A percentile compares a stretch with the other conserved stretches of the same genome.
phyloP scores from a whole-genome alignment of 2,797 vertebrate species.

The Sorex maritimensis region DNA sequence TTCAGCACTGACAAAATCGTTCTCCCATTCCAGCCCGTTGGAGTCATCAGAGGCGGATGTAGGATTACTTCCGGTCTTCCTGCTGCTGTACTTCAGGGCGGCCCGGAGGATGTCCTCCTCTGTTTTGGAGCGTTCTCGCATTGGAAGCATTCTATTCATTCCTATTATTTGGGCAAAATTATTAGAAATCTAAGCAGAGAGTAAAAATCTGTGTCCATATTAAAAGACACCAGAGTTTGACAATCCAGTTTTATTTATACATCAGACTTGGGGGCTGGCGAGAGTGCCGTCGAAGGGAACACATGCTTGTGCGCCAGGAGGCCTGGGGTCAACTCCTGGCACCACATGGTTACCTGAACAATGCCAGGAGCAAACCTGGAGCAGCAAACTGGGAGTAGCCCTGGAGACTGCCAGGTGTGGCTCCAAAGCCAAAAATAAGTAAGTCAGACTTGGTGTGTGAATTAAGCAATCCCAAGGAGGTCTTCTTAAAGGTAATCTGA shows the following conservation, averaged over 20 bases:
- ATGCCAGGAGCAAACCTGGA: no score
- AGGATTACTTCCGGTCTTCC: conserved; percentile 92
- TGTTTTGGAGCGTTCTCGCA: conserved; percentile 96
- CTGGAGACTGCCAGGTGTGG: no score
- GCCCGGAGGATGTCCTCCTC: conserved; percentile 98
- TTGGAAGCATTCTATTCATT: conserved; percentile 95
- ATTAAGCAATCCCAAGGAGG: background rate
- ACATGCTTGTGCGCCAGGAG: no score
- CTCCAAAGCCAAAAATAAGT: no score
- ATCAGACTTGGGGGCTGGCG: no score
- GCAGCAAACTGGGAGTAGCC: no score
- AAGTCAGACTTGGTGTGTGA: conserved; percentile 27
- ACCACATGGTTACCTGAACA: no score
- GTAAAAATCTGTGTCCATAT: background rate
- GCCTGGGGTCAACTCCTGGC: no score
- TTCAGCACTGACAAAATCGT: conserved; percentile 96
- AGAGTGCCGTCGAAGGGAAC: no score
- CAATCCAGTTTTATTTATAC: background rate
- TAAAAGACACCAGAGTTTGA: background rate
- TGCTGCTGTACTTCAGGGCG: conserved; percentile 92
- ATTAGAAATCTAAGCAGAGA: conserved; percentile 2
- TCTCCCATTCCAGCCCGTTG: conserved; percentile 98
- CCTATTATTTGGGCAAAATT: conserved; percentile 88
- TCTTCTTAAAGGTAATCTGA: conserved; percentile 4
- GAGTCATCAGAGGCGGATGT: conserved; percentile 96